Evolutionary conservation across 2,797 vertebrate genomes (phyloP).

Genomic region (Rhinogobio ventralis): DNA sequence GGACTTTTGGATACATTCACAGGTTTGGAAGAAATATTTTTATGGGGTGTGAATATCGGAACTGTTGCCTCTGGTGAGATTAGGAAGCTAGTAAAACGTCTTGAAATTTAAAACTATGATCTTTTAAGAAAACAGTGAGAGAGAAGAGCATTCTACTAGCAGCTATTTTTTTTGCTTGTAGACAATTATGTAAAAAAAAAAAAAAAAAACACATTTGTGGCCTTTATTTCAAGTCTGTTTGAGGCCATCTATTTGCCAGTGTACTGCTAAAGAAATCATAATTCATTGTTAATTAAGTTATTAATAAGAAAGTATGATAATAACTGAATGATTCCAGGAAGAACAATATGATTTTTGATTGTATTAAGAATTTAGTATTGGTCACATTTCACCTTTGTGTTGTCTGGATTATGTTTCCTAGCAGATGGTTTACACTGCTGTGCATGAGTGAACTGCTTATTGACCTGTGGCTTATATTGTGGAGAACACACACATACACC

Average conservation of each 20-base stretch:
- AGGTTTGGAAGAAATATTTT: conserved; percentile 29
- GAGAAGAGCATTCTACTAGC: neutral
- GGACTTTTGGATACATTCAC: conserved; percentile 37
- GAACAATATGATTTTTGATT: conserved; percentile 22
- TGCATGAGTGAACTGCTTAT: conserved; percentile 45
- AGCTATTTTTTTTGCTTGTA: neutral
- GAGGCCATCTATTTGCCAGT: neutral
- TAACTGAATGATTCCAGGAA: conserved; percentile 16
- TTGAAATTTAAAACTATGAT: conserved; percentile 26
- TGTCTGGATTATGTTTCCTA: conserved; percentile 56
- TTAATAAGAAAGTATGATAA: conserved; percentile 4
- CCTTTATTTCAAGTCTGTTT: conserved; percentile 2
- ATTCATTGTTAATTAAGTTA: neutral
- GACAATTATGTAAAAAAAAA: neutral
- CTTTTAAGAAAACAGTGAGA: neutral
- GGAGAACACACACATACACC: conserved; percentile 54
- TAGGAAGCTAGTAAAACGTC: neutral
- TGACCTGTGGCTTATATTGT: conserved; percentile 33
- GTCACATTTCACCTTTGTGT: conserved; percentile 49
- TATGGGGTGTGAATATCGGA: conserved; percentile 42
- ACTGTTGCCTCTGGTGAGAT: conserved; percentile 45
- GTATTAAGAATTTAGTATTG: conserved; percentile 50
- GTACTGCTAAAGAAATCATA: neutral
- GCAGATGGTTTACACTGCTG: conserved; percentile 41
- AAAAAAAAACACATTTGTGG: neutral